Percentiles rank a stretch among this genome's conserved stretches.
These are phyloP conservation scores for Drosophila mimica DNA, from an alignment of 2,888 invertebrate genomes.

Conservation along the genomic window DNA sequence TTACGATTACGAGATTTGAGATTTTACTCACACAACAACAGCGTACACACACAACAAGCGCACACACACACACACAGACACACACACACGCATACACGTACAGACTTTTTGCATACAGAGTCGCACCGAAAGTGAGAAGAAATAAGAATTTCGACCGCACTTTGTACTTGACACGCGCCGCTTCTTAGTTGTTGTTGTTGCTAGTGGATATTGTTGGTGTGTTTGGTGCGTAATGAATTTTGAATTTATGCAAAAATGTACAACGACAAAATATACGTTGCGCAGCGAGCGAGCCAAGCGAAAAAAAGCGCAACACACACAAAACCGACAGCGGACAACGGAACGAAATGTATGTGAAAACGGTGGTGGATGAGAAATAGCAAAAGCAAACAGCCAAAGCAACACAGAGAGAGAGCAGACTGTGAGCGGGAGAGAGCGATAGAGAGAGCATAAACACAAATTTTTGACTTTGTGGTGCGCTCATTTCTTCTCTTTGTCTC, in stretches of 20 bases:
- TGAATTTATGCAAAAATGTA: conserved; percentile 56
- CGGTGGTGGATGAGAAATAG: conserved; percentile 46
- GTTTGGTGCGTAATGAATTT: conserved; percentile 53
- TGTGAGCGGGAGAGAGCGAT: conserved; percentile 3
- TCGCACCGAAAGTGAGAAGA: conserved; percentile 26
- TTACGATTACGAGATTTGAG: conserved; percentile 43
- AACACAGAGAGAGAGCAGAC: conserved; percentile 27
- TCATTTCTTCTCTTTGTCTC: conserved; percentile 15
- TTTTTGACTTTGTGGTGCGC: conserved; percentile 28
- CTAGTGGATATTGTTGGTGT: conserved; percentile 25
- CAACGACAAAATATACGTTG: conserved; percentile 68
- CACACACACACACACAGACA: conserved; percentile 7
- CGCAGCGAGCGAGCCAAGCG: conserved; percentile 62
- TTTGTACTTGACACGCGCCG: conserved; percentile 54
- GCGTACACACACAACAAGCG: conserved; percentile 3
- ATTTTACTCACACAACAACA: conserved; percentile 27
- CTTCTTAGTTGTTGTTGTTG: conserved; percentile 28
- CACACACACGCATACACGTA: conserved; percentile 12
- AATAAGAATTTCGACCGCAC: conserved; percentile 30
- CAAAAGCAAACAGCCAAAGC: conserved; percentile 41
- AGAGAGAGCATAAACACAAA: conserved; percentile 32
- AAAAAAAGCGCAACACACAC: conserved; percentile 64
- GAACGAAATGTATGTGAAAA: conserved; percentile 50
- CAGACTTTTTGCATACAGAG: conserved; percentile 5
- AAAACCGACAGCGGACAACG: conserved; percentile 59